Evolutionary conservation across 2,797 vertebrate genomes (phyloP), one percentile per base, ranked within the genome.

Genomic region (Yasuhikotakia modesta): DNA sequence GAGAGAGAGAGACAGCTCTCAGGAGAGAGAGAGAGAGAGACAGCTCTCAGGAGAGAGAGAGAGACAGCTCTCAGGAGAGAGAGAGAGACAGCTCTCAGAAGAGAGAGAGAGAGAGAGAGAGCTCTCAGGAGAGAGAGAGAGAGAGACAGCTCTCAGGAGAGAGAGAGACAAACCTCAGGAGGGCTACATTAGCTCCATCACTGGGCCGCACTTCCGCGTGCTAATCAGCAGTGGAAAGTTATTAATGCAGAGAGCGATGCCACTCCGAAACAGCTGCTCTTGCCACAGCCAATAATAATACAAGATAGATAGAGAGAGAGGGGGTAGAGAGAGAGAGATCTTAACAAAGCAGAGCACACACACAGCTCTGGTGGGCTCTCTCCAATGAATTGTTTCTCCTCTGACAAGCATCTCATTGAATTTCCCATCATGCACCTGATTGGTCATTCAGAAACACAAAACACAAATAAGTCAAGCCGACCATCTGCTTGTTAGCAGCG

Each of bases 341-440:
- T 87, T 91, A 90, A 91, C 88, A 90, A 86, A 50, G 43, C 58
- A 22, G 24, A 50, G 22, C 30, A 14, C 32, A 73, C 86, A 85
- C 83, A 85, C 86, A 84, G 90, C 89, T 88, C 89, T 76, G 24
- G 86, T 78, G 91, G 90, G 89, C 91, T 94, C 94, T 92, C 94
- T 96, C 95, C 93, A 86, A 89, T 93, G 95, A 93, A 94, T 93
- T 94, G 95, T 95, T 94, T 93, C 90, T 92, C 95, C 94, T 94
- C 94, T 97, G 95, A 98, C 95, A 97, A 96, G 95, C 97, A 97
- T 95, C 97, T 99, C 95, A 99, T 99, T 97, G 96, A 95, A 91
- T 96, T 97, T 98, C 96, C 96, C 97, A 96, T 98, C 97, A 98
- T 98, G 97, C 96, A 96, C 96, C 96, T 95, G 95, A 99, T 98